Evolutionary conservation across 2,888 invertebrate species (phyloP), one percentile per base, ranked within the genome.

Genomic region (Diarsia dahlii): DNA sequence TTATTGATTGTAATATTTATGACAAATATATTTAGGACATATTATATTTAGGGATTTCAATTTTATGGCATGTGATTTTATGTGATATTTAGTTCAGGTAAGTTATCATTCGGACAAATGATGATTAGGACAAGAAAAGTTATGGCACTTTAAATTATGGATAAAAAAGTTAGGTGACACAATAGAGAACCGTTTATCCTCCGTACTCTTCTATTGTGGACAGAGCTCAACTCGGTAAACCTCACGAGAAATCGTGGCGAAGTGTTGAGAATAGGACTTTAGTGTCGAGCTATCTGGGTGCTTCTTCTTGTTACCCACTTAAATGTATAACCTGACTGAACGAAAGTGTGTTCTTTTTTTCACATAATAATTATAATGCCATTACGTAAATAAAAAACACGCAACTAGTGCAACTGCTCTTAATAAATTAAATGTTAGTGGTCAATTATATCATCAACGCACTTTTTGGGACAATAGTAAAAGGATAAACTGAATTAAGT

Each of bases 191-290:
- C n/a, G 3, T 4, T 34, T 54, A 12, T 45, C 20, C 23, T 34
- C 3, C 23, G 39, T 54, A 28, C 28, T 62, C 8, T 20, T 23
- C 52, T 69, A 70, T 48, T 78, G 54, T 82, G 58, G 13, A 67
- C 48, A 23, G 18, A 56, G 18, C 84, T 52, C 71, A 54, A 58
- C 74, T 71, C 64, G 56, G 80, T 80, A 75, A 81, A 78, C 80
- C 86, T 89, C 92, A 92, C 91, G 93, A 92, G 88, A 91, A 92
- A 89, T 92, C 92, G 92, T 93, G 92, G 89, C 58, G 52, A 60
- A 77, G 74, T 63, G 81, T 75, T 67, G 69, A 71, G 84, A 72
- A 83, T 75, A 74, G 45, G 63, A 71, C 60, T 66, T 71, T 64
- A 64, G 58, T 73, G 67, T 23, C 20, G 28, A 20, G 58, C 9